Evolutionary conservation across 2,888 invertebrate species (phyloP), one percentile per base, ranked within the genome.

Genomic region (Eretmocerus hayati): DNA sequence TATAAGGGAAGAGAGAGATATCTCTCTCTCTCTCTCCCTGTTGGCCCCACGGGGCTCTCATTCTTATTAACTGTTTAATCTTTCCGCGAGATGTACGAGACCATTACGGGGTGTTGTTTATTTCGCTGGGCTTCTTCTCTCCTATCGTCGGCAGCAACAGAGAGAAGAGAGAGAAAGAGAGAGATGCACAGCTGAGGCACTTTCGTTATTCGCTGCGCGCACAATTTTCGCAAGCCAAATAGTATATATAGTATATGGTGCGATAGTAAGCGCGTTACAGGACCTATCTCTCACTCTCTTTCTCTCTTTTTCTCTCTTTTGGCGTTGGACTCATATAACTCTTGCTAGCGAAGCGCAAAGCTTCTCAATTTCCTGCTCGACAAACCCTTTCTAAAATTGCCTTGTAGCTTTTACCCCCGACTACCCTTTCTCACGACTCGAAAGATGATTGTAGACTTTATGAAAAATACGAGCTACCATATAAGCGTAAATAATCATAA

Each of bases 51-150:
- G 65, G 63, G 70, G 70, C 69, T 70, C 70, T 71, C 71, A 71
- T 71, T 71, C 71, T 71, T 71, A 71, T 71, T 71, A 70, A 70
- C 71, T 70, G 71, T 71, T 71, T 71, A 71, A 71, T 71, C 71
- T 71, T 70, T 71, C 65, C 64, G 55, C 64, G 65, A 66, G 70
- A 70, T 63, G 64, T 69, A 71, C 66, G 69, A 62, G 58, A 59
- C 60, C 69, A 69, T 70, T 70, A 67, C 63, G 57, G 60, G 59
- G 4, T 58, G 60, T 69, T 69, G 65, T 69, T 69, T 69, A 70
- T 69, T 66, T 62, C 60, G 57, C 58, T 57, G 57, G 50, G 48
- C 43, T 48, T 35, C 37, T 22, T 41, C 35, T 13, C 44, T 18
- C 20, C 40, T n/a, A n/a, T n/a, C n/a, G n/a, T n/a, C n/a, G n/a